Percentiles rank a stretch among this genome's conserved stretches.
These are phyloP conservation scores for Pimephales promelas DNA, from an alignment of 2,113 vertebrate species.

Conservation along the genomic window DNA sequence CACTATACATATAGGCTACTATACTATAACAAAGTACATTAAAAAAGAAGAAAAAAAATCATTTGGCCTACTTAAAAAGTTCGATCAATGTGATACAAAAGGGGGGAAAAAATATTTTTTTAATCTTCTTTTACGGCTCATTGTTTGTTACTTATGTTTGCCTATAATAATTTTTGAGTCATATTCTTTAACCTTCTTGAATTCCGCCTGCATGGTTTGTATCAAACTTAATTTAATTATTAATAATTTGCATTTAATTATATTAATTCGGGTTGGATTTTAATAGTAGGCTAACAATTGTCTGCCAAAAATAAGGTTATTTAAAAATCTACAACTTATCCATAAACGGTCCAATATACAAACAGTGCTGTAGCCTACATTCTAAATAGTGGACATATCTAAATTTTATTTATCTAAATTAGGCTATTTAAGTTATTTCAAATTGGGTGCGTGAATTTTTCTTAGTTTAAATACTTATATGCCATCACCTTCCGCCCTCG, in stretches of 20 bases:
- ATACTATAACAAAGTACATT: no score
- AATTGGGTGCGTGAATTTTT: background rate
- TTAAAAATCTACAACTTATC: constrained; percentile 12
- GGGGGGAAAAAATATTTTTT: no score
- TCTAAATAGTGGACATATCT: background rate
- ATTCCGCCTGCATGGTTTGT: background rate
- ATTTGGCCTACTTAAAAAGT: no score
- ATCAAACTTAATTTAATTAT: background rate
- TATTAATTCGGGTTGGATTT: no score
- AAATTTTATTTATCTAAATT: no score
- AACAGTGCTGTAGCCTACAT: background rate
- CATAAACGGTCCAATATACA: background rate
- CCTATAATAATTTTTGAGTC: no score
- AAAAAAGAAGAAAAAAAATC: no score
- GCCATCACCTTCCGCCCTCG: no score
- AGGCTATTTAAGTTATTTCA: background rate
- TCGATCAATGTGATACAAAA: background rate
- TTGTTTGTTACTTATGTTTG: background rate
- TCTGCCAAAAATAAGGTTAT: constrained; percentile 14
- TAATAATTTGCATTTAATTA: background rate
- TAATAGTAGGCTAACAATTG: no score
- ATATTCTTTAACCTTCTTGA: background rate
- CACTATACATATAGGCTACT: no score
- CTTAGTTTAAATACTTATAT: no score
- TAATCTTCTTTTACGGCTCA: background rate